Evolutionary conservation across 2,888 invertebrate species (phyloP).

Genomic region (Agrotis segetum): DNA sequence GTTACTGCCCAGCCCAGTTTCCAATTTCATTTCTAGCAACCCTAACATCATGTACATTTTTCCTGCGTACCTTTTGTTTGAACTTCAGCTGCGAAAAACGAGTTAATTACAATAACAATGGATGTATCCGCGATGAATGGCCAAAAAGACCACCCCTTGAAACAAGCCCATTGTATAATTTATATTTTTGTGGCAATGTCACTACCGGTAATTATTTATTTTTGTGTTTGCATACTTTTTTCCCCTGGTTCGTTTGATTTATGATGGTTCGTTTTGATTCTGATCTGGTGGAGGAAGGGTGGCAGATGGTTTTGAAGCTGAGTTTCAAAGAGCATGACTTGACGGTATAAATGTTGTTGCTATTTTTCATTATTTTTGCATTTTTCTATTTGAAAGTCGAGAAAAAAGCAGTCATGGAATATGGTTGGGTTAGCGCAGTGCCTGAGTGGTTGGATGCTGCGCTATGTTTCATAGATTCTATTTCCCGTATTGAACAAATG

Average conservation of each 20-base stretch:
- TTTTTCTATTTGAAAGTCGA: too few relatives aligned
- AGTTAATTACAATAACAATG: constrained; percentile 85
- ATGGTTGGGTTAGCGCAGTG: too few relatives aligned
- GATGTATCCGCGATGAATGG: constrained; percentile 74
- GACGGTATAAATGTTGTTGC: not conserved
- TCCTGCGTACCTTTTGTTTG: constrained; percentile 61
- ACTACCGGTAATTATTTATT: constrained; percentile 74
- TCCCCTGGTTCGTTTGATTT: constrained; percentile 47
- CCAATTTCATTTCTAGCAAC: constrained; percentile 9
- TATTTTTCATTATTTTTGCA: not conserved
- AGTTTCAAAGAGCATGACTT: constrained; percentile 15
- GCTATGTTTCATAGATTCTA: too few relatives aligned
- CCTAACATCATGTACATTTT: constrained; percentile 30
- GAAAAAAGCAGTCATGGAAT: not conserved
- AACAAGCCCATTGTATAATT: constrained; percentile 78
- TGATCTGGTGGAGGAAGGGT: constrained; percentile 21
- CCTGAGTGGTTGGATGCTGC: too few relatives aligned
- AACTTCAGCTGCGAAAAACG: constrained; percentile 75
- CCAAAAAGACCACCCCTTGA: constrained; percentile 70
- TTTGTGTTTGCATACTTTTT: constrained; percentile 62
- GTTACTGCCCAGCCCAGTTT: not conserved
- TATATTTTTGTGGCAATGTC: constrained; percentile 77
- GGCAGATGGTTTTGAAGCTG: constrained; percentile 36
- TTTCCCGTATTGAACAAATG: too few relatives aligned
- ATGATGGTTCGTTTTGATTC: constrained; percentile 39